Conservation (phyloP, 2,888 invertebrate species). For the Nomada hirtipes region DNA sequence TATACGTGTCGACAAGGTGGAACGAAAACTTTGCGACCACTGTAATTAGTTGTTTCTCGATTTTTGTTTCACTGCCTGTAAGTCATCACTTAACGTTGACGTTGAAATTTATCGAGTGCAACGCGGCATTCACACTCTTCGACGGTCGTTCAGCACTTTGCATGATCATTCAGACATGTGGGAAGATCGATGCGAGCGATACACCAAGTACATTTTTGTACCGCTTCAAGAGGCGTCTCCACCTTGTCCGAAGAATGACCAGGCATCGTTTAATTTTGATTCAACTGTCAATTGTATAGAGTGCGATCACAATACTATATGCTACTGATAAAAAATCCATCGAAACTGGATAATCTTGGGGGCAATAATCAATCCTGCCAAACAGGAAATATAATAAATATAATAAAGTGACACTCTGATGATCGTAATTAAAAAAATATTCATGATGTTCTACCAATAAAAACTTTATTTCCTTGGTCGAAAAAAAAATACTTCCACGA, state of each 20-base stretch:
- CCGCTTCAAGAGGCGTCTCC: slow-evolving; percentile 16
- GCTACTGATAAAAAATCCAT: neutral
- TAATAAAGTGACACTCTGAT: too few relatives aligned
- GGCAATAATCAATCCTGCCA: neutral
- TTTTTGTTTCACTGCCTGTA: slow-evolving; percentile 39
- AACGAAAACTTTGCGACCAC: neutral
- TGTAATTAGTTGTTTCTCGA: slow-evolving; percentile 30
- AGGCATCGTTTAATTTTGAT: slow-evolving; percentile 24
- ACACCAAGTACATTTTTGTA: slow-evolving; percentile 44
- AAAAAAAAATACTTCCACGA: too few relatives aligned
- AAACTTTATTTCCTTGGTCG: too few relatives aligned
- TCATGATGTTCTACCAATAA: too few relatives aligned
- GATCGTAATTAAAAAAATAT: too few relatives aligned
- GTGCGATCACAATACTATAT: neutral
- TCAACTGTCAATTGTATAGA: neutral
- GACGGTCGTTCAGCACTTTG: slow-evolving; percentile 58
- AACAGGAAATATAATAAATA: too few relatives aligned
- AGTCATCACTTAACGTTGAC: slow-evolving; percentile 46
- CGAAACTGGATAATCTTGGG: neutral
- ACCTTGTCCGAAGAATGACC: slow-evolving; percentile 1
- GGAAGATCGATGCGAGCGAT: slow-evolving; percentile 50
- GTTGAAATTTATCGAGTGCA: slow-evolving; percentile 46
- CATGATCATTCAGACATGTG: slow-evolving; percentile 63
- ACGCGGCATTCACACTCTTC: slow-evolving; percentile 51
- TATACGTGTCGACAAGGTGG: neutral